Evolutionary conservation across 2,113 vertebrate species (phyloP).

Genomic region (Rhinolophus sinicus): DNA sequence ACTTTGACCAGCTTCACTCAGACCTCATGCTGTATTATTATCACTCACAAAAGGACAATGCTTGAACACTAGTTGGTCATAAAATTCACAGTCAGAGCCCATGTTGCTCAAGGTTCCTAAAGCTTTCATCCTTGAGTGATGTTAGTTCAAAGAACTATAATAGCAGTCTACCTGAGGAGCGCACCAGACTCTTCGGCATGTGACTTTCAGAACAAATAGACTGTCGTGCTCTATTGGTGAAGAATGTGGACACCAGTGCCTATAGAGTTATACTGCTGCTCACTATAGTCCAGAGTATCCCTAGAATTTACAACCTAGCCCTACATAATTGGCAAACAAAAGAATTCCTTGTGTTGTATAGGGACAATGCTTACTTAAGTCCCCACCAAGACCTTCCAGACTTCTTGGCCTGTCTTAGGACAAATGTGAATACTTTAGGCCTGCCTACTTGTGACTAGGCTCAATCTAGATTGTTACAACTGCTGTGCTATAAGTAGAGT

Average conservation of each 20-base stretch:
- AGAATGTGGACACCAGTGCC: background rate
- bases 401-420: background rate
- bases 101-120: background rate
- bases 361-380: background rate
- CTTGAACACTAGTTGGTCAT: background rate
- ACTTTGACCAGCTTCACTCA: background rate
- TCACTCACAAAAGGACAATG: background rate
- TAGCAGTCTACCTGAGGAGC: background rate
- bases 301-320: background rate
- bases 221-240: fast-evolving
- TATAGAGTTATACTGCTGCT: background rate
- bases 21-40: background rate
- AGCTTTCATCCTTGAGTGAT: background rate
- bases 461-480: background rate
- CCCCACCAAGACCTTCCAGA: background rate
- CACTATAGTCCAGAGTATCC: background rate
- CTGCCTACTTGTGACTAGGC: background rate
- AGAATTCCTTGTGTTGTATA: background rate
- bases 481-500: background rate
- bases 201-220: background rate
- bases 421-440: background rate
- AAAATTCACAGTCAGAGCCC: background rate
- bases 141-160: background rate
- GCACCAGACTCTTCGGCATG: background rate
- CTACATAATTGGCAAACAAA: background rate